Base-by-base conservation (phyloP, 2,113 vertebrate genomes). In the Oncorhynchus kisutch region DNA sequence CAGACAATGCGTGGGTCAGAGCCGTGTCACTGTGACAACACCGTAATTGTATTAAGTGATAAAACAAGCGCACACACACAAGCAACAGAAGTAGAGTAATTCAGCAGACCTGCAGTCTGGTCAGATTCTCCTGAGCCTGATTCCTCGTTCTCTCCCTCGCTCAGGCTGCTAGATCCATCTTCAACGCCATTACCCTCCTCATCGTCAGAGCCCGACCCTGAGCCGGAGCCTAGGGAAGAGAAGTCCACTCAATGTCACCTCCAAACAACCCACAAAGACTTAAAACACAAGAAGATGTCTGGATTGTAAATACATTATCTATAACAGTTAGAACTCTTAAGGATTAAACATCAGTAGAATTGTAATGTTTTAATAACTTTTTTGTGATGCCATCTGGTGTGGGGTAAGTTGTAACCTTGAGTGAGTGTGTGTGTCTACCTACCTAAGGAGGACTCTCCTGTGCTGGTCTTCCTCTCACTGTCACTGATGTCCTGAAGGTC, bases 401-500 rank as follows among this genome's bases (percentile, higher is more conserved):
- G 51, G 51, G 51, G 1, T 54, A 5, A 18, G 51, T 16, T 16
- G 49, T 3, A 51, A 51, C 49, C n/a, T 12, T 60, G 59, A n/a
- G 16, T 60, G 57, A 7, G 59, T 22, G 45, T 22, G 34, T 22
- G 39, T 11, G 39, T 45, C 39, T 45, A 20, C 39, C 9, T 89
- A 98, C 97, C 97, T 71, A 96, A 90, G 0, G 97, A 97, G 1
- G 97, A 97, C 76, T 95, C 97, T 0, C 94, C 96, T 0, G 96
- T 96, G 85, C 94, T 98, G 68, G 95, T 98, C 86, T 97, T 99
- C 70, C 96, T 94, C 82, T 99, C 98, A 0, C 94, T 97, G 89
- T 96, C 98, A 4, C 98, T 99, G 82, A 99, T 85, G 62, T 99
- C 98, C 82, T 99, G 96, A 1, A 98, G 88, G 87, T 99, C 97